Percentiles rank a stretch among this genome's conserved stretches.
These are phyloP conservation scores for Coturnix japonica DNA, from an alignment of 2,113 vertebrate genomes.

Conservation along the genomic window DNA sequence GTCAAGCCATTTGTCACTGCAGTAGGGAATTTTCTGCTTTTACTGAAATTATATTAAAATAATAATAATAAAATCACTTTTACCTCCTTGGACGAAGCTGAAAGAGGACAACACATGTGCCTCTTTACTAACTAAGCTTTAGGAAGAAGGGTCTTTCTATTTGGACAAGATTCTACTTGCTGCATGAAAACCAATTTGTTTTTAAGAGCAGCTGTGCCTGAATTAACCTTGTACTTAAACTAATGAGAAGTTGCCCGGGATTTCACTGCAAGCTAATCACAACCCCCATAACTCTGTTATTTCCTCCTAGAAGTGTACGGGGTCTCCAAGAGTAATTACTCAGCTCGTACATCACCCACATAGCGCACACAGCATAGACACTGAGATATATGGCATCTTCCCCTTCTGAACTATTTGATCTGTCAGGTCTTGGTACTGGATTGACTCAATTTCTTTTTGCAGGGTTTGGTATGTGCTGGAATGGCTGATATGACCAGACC, in stretches of 20 bases:
- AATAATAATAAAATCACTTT: neutral
- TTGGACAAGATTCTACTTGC: neutral
- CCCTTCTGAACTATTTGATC: neutral
- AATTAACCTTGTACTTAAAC: neutral
- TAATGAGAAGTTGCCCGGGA: neutral
- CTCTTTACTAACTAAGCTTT: neutral
- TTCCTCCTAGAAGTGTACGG: neutral
- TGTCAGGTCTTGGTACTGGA: neutral
- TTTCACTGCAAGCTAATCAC: neutral
- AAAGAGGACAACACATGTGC: neutral
- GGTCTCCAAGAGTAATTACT: neutral
- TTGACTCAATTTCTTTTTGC: conserved; percentile 31
- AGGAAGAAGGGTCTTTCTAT: neutral
- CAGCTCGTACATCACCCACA: neutral
- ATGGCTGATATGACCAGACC: conserved; percentile 95
- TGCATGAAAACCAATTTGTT: neutral
- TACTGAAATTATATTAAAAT: neutral
- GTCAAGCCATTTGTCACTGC: neutral
- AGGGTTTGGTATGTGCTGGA: conserved; percentile 93
- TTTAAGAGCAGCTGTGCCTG: neutral
- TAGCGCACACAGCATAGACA: neutral
- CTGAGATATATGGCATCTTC: neutral
- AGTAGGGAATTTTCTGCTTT: neutral
- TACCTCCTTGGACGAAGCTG: neutral
- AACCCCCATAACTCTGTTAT: neutral